These are phyloP conservation scores for Lordiphosa andalusiaca DNA, from an alignment of 2,888 invertebrate species.

Conservation along the genomic window DNA sequence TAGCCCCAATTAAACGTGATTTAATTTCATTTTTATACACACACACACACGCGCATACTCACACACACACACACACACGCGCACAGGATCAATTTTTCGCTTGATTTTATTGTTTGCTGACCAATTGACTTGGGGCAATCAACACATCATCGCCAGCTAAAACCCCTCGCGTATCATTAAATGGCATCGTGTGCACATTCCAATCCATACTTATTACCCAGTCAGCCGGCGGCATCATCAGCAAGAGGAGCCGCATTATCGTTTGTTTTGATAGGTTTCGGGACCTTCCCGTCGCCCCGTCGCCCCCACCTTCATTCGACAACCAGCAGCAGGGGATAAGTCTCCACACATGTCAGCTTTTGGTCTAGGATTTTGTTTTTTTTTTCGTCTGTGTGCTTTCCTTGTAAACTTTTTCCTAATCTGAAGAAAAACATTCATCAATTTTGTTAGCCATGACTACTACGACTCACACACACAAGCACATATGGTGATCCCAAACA, in stretches of 20 bases:
- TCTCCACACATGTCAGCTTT: conserved; percentile 28
- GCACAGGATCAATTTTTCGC: conserved; percentile 20
- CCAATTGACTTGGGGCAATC: conserved; percentile 67
- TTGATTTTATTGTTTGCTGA: conserved; percentile 65
- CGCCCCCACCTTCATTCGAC: no score
- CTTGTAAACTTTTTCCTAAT: conserved; percentile 27
- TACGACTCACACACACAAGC: background rate
- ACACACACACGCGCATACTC: conserved; percentile 7
- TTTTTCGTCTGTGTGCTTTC: conserved; percentile 22
- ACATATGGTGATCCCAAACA: conserved; percentile 30
- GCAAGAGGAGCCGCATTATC: conserved; percentile 46
- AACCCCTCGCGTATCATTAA: conserved; percentile 46
- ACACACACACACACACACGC: conserved; percentile 8
- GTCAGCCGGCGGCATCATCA: conserved; percentile 6
- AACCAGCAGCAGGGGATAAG: conserved; percentile 18
- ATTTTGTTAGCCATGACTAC: conserved; percentile 48
- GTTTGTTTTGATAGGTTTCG: conserved; percentile 65
- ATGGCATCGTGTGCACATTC: conserved; percentile 57
- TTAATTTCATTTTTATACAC: conserved; percentile 53
- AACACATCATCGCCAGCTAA: conserved; percentile 48
- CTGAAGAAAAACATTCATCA: conserved; percentile 66
- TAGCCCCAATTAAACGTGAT: conserved; percentile 48
- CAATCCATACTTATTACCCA: conserved; percentile 51
- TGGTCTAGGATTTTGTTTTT: conserved; percentile 30
- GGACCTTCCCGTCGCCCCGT: background rate